Evolutionary conservation across 2,113 vertebrate species (phyloP), one percentile per base, ranked within the genome.

Genomic region (Chaenocephalus aceratus): DNA sequence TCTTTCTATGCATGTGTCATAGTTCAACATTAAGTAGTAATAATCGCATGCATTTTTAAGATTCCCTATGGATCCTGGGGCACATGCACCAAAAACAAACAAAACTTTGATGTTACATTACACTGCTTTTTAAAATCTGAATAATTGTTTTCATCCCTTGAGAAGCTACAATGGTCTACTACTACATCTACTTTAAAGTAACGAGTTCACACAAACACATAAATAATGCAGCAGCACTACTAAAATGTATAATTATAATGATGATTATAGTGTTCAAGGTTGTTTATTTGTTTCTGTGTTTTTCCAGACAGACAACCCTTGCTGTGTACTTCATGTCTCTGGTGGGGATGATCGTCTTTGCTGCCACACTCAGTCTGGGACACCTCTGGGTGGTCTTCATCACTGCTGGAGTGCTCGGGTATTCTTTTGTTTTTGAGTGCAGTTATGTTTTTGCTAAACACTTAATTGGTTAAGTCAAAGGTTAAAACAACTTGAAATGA

Each of bases 311-410:
- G 94, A 99, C 98, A 1, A 99, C 96, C 0, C 82, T 99, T 15
- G 91, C 79, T 0, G 94, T 99, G 4, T 99, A 99, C 86, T 56
- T 96, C 84, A 95, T 99, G 96, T 95, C 98, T 51, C 86, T 99
- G 83, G 92, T 96, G 74, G 98, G 97, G 88, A 97, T 99, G 97
- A 82, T 98, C 14, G 77, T 94, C 26, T 99, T 95, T 54, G 94
- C 97, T 0, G 93, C 96, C 41, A 99, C 97, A 14, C 94, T 99
- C 87, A 88, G 36, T 58, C 87, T 97, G 46, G 94, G 92, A 12
- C 83, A 94, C 82, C 94, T 99, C 13, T 99, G 98, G 98, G 89
- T 98, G 11, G 96, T 99, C 74, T 99, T 99, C 86, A 72, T 99
- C 90, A 98, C 97, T 0, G 95, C 97, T 34, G 98, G 96, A 21